A percentile compares a stretch with the other conserved stretches of the same genome.
Evolutionary conservation across 2,888 invertebrate species (phyloP).

Genomic region (Aethes cnicana): DNA sequence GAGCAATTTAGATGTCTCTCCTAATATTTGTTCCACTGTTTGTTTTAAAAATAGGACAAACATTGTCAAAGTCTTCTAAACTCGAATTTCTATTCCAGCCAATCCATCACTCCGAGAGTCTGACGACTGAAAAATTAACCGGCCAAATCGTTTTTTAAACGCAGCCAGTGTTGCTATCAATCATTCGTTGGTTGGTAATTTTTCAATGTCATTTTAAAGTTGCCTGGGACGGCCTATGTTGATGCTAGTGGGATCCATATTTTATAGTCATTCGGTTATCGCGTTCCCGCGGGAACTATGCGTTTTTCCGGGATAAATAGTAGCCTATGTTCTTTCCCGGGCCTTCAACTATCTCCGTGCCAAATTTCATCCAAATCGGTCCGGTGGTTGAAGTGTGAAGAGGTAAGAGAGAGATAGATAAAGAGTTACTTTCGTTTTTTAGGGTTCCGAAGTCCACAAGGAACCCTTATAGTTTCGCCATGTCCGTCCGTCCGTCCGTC

Average conservation of each 20-base stretch:
- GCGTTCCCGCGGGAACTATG: not conserved
- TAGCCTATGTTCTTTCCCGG: no score
- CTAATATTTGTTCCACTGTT: not conserved
- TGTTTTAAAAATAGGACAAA: not conserved
- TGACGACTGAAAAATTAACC: slow-evolving; percentile 75
- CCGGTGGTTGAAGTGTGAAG: no score
- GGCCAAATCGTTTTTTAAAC: slow-evolving; percentile 72
- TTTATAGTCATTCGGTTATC: no score
- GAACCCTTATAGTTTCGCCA: no score
- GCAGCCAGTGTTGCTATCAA: slow-evolving; percentile 59
- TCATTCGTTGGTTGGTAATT: slow-evolving; percentile 65
- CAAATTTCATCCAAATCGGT: no score
- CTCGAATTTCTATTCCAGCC: slow-evolving; percentile 42
- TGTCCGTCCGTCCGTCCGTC: no score
- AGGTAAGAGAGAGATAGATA: no score
- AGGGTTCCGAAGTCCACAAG: no score
- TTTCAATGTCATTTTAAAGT: slow-evolving; percentile 61
- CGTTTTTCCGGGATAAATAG: no score
- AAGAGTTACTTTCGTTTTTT: no score
- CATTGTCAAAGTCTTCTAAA: slow-evolving; percentile 20
- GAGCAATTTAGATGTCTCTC: not conserved
- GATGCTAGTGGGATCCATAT: no score
- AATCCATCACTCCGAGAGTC: slow-evolving; percentile 63
- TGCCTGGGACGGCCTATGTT: not conserved
- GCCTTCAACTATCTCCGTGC: no score